A percentile compares a stretch with the other conserved stretches of the same genome.
phyloP scores from a whole-genome alignment of 1,140 invertebrate species.

The Caenorhabditis remanei region DNA sequence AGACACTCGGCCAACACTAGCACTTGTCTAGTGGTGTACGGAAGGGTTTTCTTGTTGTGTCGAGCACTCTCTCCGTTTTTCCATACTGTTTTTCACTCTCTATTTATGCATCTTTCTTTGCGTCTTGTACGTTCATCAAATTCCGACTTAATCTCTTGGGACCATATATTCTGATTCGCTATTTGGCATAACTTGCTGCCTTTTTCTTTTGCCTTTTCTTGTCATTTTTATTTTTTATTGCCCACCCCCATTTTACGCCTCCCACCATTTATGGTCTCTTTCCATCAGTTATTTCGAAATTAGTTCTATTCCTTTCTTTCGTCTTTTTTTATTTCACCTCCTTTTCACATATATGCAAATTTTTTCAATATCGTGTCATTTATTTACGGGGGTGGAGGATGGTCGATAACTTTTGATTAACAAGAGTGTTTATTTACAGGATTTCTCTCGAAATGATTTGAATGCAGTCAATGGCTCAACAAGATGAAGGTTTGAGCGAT shows the following conservation, averaged over 20 bases:
- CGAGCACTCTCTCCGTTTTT: neutral
- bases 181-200: constrained; percentile 37
- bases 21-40: constrained; percentile 50
- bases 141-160: constrained; percentile 49
- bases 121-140: constrained; percentile 11
- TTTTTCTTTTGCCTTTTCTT: constrained; percentile 9
- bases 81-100: neutral
- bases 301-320: constrained; percentile 2
- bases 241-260: neutral
- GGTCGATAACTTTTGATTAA: too few species aligned
- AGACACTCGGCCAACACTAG: constrained; percentile 16
- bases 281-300: constrained; percentile 42
- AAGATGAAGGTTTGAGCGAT: constrained; percentile 55
- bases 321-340: neutral
- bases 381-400: too few species aligned
- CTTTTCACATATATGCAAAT: neutral
- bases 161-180: constrained; percentile 54
- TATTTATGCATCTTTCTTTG: constrained; percentile 37
- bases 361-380: neutral
- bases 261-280: constrained; percentile 27
- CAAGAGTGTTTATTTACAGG: neutral
- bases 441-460: constrained; percentile 41
- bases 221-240: constrained; percentile 53
- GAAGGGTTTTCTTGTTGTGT: constrained; percentile 30
- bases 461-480: constrained; percentile 54